phyloP scores from a whole-genome alignment of 2,797 vertebrate species.

The Chloroceryle inda region DNA sequence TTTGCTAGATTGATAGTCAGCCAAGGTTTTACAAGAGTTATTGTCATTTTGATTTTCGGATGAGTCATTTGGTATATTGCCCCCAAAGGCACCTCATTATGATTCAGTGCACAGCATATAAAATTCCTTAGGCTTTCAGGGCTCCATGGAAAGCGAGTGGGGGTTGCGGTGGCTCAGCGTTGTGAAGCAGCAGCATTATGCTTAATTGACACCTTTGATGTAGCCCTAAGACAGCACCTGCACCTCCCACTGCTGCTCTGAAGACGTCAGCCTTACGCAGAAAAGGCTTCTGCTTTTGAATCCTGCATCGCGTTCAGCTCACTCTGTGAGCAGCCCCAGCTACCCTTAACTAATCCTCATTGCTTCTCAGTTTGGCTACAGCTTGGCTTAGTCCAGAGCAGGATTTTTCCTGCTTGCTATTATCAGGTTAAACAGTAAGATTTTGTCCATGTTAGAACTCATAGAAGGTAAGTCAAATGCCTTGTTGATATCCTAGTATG shows the following conservation, averaged over 20 bases:
- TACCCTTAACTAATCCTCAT: constrained; percentile 84
- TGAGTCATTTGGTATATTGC: constrained; percentile 81
- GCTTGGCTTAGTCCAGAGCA: constrained; percentile 71
- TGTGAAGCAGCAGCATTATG: constrained; percentile 75
- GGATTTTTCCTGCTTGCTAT: constrained; percentile 65
- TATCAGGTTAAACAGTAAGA: constrained; percentile 70
- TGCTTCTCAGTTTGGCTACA: constrained; percentile 71
- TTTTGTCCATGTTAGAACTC: constrained; percentile 92
- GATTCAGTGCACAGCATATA: constrained; percentile 81
- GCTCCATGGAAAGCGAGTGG: constrained; percentile 69
- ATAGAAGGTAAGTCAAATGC: constrained; percentile 92
- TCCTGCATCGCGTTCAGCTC: constrained; percentile 82
- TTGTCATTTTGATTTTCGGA: constrained; percentile 79
- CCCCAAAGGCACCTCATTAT: constrained; percentile 79
- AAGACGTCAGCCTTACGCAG: constrained; percentile 94
- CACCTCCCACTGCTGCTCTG: constrained; percentile 85
- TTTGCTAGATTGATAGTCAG: constrained; percentile 67
- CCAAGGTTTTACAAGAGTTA: constrained; percentile 72
- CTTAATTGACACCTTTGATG: constrained; percentile 88
- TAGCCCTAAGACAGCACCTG: constrained; percentile 84
- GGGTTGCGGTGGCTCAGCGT: constrained; percentile 72
- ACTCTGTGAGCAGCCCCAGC: constrained; percentile 81
- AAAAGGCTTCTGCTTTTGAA: constrained; percentile 87
- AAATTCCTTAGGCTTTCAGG: constrained; percentile 77
- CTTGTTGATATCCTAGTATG: constrained; percentile 38